These are phyloP conservation scores for Microctenopoma steveboyesi DNA, from an alignment of 2,797 vertebrate species.

Conservation along the genomic window DNA sequence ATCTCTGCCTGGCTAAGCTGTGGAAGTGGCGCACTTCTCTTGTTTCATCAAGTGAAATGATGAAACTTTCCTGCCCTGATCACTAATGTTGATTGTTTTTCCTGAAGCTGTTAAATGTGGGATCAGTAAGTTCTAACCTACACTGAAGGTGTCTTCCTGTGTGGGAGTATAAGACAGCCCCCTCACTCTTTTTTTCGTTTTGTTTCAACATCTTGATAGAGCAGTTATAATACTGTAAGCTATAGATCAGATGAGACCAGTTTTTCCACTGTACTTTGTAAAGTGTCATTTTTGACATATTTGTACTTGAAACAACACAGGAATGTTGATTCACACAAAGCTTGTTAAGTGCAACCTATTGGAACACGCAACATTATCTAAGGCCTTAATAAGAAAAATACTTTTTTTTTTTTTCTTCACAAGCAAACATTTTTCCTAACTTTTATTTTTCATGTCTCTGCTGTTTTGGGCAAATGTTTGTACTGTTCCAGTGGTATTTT, in stretches of 20 bases:
- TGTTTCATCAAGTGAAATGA: not conserved
- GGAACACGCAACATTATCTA: slow-evolving; percentile 42
- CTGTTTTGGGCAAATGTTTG: slow-evolving; percentile 68
- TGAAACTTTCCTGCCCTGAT: slow-evolving; percentile 1
- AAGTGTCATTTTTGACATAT: slow-evolving; percentile 14
- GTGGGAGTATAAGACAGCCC: not conserved
- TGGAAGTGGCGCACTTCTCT: not conserved
- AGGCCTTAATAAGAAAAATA: slow-evolving; percentile 68
- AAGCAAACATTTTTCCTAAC: slow-evolving; percentile 12
- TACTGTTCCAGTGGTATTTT: slow-evolving; percentile 57
- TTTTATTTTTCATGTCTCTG: slow-evolving; percentile 37
- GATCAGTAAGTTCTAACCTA: slow-evolving; percentile 5
- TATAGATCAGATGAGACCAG: slow-evolving; percentile 30
- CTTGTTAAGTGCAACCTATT: slow-evolving; percentile 6
- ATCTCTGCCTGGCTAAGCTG: not conserved
- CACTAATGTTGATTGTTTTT: not conserved
- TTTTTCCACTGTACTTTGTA: slow-evolving; percentile 33
- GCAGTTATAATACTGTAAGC: slow-evolving; percentile 25
- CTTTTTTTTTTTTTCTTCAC: slow-evolving; percentile 20
- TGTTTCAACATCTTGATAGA: slow-evolving; percentile 6
- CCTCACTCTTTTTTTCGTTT: not conserved
- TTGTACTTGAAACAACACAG: slow-evolving; percentile 17
- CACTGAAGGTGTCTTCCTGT: slow-evolving; percentile 13
- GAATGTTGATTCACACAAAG: slow-evolving; percentile 22
- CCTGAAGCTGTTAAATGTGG: not conserved